Percentiles rank a stretch among this genome's conserved stretches.
Conservation (phyloP, 2,888 invertebrate species). For the Thera britannica region DNA sequence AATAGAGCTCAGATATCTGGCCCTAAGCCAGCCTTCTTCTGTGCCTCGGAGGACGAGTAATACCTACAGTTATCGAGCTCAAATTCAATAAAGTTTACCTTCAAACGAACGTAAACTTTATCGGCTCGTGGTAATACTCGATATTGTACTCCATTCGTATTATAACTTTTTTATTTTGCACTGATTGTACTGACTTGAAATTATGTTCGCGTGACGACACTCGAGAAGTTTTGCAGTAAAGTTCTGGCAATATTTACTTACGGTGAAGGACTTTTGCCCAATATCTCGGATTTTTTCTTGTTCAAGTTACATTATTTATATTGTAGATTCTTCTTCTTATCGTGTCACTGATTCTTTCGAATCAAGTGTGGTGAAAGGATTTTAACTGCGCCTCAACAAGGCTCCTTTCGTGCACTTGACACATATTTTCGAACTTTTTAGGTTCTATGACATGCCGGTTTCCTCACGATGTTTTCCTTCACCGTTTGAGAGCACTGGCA, state of each 20-base stretch:
- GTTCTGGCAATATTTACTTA: constrained; percentile 39
- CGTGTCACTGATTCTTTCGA: too few relatives aligned
- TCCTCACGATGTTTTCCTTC: too few relatives aligned
- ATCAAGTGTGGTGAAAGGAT: too few relatives aligned
- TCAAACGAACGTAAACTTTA: constrained; percentile 33
- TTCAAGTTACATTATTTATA: neutral
- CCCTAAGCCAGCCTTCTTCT: constrained; percentile 44
- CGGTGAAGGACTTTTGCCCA: constrained; percentile 36
- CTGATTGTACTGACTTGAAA: constrained; percentile 41
- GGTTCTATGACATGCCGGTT: too few relatives aligned
- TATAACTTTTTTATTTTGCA: constrained; percentile 41
- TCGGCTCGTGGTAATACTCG: constrained; percentile 26
- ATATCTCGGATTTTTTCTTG: constrained; percentile 31
- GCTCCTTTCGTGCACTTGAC: too few relatives aligned
- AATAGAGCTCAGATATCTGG: constrained; percentile 40
- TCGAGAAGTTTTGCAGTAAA: constrained; percentile 41
- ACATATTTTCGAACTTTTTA: too few relatives aligned
- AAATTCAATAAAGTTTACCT: constrained; percentile 44
- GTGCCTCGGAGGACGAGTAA: constrained; percentile 32
- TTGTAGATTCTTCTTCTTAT: neutral
- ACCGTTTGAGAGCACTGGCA: too few relatives aligned
- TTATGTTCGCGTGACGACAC: constrained; percentile 39
- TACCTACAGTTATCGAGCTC: constrained; percentile 38
- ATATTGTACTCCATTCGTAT: constrained; percentile 34
- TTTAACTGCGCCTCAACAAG: too few relatives aligned